Evolutionary conservation across 64 coral and sea anemone genomes (phyloP).

Genomic region (Orbicella faveolata): DNA sequence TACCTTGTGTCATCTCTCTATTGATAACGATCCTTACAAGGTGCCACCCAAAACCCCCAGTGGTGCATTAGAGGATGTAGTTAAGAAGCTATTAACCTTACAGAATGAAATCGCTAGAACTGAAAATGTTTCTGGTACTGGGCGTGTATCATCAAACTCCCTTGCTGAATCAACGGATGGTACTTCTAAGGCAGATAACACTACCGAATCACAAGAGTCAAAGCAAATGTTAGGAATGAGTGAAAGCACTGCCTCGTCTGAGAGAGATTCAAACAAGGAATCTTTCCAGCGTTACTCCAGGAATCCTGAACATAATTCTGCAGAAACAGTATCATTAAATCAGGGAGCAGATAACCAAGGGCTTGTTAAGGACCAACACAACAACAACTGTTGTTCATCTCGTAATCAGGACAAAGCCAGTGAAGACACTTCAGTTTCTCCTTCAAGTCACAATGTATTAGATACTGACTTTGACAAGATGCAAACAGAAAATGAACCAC

Average conservation of each 20-base stretch:
- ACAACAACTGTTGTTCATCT: too few relatives aligned
- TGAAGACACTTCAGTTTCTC: too few relatives aligned
- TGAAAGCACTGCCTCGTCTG: not conserved
- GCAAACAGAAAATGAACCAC: too few relatives aligned
- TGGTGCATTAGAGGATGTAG: not conserved
- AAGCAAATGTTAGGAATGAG: too few relatives aligned
- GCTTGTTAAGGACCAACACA: too few relatives aligned
- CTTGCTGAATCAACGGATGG: not conserved
- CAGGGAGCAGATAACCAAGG: too few relatives aligned
- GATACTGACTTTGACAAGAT: too few relatives aligned
- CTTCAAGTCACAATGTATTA: too few relatives aligned
- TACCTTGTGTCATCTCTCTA: not conserved
- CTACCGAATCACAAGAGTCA: not conserved
- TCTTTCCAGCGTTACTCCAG: too few relatives aligned
- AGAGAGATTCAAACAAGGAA: too few relatives aligned
- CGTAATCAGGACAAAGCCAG: not conserved
- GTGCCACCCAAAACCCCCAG: not conserved
- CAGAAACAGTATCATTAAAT: too few relatives aligned
- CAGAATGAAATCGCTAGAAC: not conserved
- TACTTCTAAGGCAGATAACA: not conserved
- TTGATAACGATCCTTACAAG: not conserved
- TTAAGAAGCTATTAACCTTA: not conserved
- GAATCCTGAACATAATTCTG: too few relatives aligned
- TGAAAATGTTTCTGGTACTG: not conserved
- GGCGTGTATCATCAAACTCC: not conserved